Percentiles rank a stretch among this genome's conserved stretches.
These are phyloP conservation scores for Himalopsyche tibetana DNA, from an alignment of 2,888 invertebrate species.

Conservation along the genomic window DNA sequence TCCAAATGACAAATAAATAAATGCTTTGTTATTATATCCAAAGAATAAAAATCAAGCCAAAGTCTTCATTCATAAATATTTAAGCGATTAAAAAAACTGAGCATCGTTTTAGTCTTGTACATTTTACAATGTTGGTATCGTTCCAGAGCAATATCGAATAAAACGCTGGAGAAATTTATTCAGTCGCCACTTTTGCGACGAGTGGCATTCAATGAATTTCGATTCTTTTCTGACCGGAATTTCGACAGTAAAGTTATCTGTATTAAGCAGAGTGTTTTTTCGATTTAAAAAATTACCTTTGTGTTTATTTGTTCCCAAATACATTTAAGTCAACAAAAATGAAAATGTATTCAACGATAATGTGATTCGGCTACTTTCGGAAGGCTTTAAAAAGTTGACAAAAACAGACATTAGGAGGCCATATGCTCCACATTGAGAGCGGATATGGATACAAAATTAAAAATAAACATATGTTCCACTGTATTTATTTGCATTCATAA, in stretches of 20 bases:
- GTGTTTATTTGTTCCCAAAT: not conserved
- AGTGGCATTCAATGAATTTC: not conserved
- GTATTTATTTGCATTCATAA: no score
- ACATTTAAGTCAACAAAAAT: no score
- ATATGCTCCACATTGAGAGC: no score
- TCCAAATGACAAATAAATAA: no score
- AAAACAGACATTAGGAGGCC: no score
- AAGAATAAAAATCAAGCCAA: no score
- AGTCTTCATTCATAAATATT: not conserved
- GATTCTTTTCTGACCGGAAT: slow-evolving; percentile 3
- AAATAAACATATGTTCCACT: no score
- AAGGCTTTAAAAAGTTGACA: no score
- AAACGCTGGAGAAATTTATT: not conserved
- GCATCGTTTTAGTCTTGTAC: not conserved
- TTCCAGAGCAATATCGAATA: slow-evolving; percentile 21
- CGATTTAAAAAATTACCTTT: not conserved
- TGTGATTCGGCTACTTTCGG: no score
- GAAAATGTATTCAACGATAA: no score
- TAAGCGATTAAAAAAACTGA: not conserved
- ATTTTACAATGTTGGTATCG: not conserved
- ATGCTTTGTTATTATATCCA: no score
- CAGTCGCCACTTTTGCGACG: not conserved
- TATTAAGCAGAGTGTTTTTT: not conserved
- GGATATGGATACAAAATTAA: no score
- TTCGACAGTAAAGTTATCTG: not conserved